A percentile compares a stretch with the other conserved stretches of the same genome.
These are phyloP conservation scores for Cinara cedri DNA, from an alignment of 2,888 invertebrate genomes.

Conservation along the genomic window DNA sequence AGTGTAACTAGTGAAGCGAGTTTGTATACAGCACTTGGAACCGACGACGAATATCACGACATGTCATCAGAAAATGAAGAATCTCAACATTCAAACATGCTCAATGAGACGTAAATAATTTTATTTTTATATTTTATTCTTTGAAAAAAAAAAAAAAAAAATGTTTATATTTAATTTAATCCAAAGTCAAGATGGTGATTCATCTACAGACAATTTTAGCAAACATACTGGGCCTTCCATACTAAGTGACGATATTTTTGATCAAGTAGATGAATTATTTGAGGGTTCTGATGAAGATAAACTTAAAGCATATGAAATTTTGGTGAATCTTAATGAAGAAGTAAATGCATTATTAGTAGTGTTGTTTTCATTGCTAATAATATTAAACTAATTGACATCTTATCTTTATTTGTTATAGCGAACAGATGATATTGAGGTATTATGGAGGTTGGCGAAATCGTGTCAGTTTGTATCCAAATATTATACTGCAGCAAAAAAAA, in stretches of 20 bases:
- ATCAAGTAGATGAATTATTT: conserved; percentile 59
- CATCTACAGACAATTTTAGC: conserved; percentile 44
- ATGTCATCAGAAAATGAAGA: conserved; percentile 59
- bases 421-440: conserved; percentile 59
- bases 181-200: conserved; percentile 57
- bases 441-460: conserved; percentile 62
- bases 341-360: conserved; percentile 33
- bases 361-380: neutral
- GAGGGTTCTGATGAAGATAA: conserved; percentile 59
- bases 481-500: conserved; percentile 59
- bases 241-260: conserved; percentile 56
- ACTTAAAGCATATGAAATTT: conserved; percentile 58
- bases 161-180: neutral
- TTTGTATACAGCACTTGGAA: conserved; percentile 60
- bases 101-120: conserved; percentile 34
- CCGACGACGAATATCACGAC: conserved; percentile 61
- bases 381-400: neutral
- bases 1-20: conserved; percentile 59
- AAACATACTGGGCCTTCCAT: neutral
- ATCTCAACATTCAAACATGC: conserved; percentile 13
- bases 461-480: conserved; percentile 60
- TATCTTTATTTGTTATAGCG: conserved; percentile 54
- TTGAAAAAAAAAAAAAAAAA: neutral
- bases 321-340: conserved; percentile 58
- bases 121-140: neutral